Conservation (phyloP, 2,797 vertebrate species). For the Jordanella pulchra region DNA sequence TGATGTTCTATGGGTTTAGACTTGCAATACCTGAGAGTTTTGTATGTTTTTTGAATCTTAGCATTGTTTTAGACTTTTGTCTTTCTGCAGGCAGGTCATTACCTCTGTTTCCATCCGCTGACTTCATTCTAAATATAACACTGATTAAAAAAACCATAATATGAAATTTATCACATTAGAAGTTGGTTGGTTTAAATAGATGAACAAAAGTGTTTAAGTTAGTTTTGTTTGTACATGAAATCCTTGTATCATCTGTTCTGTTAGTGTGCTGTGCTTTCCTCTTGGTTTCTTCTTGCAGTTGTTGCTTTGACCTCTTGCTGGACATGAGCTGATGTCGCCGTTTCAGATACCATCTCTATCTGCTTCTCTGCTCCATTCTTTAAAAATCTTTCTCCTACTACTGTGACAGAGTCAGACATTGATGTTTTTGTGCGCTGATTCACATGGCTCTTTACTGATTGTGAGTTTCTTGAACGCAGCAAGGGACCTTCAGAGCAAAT, state of each 20-base stretch:
- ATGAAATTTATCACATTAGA: not conserved
- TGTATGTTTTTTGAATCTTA: too few species aligned
- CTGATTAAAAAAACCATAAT: too few species aligned
- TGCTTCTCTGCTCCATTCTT: slow-evolving; percentile 8
- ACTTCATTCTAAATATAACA: too few species aligned
- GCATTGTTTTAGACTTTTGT: too few species aligned
- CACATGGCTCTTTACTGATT: slow-evolving; percentile 38
- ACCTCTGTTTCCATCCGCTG: too few species aligned
- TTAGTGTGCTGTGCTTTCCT: not conserved
- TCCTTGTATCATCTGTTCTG: not conserved
- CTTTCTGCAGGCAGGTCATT: too few species aligned
- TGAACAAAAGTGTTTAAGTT: not conserved
- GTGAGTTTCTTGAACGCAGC: slow-evolving; percentile 25
- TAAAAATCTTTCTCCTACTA: slow-evolving; percentile 22
- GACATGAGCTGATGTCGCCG: not conserved
- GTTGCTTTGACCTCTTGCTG: not conserved
- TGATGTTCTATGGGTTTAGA: too few species aligned
- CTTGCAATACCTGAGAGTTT: too few species aligned
- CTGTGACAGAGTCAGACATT: slow-evolving; percentile 8
- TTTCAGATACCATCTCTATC: slow-evolving; percentile 16
- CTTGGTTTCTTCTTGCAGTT: not conserved
- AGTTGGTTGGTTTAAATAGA: not conserved
- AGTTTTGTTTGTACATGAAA: not conserved
- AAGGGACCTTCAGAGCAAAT: slow-evolving; percentile 18
- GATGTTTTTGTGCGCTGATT: slow-evolving; percentile 16